A percentile compares a stretch with the other conserved stretches of the same genome.
phyloP scores from a whole-genome alignment of 2,113 vertebrate genomes.

The Bubo bubo region DNA sequence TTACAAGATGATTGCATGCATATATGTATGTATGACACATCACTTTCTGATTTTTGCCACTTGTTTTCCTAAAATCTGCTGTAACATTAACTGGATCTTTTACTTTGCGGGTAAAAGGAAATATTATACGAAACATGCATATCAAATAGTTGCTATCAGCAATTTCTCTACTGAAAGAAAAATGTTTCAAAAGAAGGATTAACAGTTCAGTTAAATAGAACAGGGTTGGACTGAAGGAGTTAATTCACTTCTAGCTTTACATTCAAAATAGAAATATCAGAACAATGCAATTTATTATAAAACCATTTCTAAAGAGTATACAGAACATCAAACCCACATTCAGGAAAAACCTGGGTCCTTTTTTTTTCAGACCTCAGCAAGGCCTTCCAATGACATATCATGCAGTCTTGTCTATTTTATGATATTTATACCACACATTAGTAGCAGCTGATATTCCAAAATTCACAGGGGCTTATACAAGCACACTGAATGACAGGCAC shows the following conservation, averaged over 20 bases:
- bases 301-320: not conserved
- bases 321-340: not conserved
- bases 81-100: not conserved
- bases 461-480: not conserved
- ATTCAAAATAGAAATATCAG: not conserved
- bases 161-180: not conserved
- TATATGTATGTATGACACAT: accelerated
- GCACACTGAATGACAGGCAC: not conserved
- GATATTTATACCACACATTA: not conserved
- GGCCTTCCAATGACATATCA: not conserved
- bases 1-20: not conserved
- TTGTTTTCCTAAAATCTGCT: not conserved
- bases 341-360: not conserved
- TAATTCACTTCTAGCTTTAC: not conserved
- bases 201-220: not conserved
- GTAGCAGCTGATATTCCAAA: not conserved
- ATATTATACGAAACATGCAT: not conserved
- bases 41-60: not conserved
- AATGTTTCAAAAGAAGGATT: not conserved
- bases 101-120: not conserved
- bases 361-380: not conserved
- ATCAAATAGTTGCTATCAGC: not conserved
- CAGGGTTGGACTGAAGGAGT: not conserved
- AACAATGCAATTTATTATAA: not conserved
- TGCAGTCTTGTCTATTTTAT: not conserved